Percentiles rank a stretch among this genome's conserved stretches.
Evolutionary conservation across 2,797 vertebrate species (phyloP).

Genomic region (Neosalanx taihuensis): DNA sequence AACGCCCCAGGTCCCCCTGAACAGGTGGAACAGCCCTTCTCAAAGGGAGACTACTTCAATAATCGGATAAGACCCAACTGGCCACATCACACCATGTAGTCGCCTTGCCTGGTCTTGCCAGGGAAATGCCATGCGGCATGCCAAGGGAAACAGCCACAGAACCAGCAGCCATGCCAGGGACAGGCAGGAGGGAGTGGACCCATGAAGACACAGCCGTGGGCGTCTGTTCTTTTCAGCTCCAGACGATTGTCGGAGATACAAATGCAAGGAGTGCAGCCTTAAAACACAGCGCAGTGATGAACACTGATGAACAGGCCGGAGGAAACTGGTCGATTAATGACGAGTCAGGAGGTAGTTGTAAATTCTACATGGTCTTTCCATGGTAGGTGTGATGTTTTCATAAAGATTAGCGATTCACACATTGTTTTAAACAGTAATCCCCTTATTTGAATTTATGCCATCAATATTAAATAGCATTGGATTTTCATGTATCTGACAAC

Average conservation of each 20-base stretch:
- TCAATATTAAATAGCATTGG: too few species aligned
- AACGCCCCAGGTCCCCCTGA: conserved; percentile 56
- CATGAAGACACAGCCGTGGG: conserved; percentile 32
- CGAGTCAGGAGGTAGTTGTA: neutral
- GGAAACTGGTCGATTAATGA: conserved; percentile 1
- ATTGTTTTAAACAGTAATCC: neutral
- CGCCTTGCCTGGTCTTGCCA: conserved; percentile 51
- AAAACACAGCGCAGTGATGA: conserved; percentile 15
- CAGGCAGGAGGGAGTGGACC: conserved; percentile 6
- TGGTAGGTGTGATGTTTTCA: neutral
- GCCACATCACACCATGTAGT: conserved; percentile 41
- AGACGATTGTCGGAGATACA: conserved; percentile 37
- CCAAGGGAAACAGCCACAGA: conserved; percentile 63
- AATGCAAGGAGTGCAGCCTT: neutral
- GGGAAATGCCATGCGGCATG: conserved; percentile 44
- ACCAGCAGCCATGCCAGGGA: conserved; percentile 60
- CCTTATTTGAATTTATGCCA: too few species aligned
- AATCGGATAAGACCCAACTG: conserved; percentile 69
- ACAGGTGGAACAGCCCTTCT: conserved; percentile 69
- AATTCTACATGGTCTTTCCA: neutral
- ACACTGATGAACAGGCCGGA: conserved; percentile 34
- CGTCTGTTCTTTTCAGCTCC: conserved; percentile 44
- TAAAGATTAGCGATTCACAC: neutral
- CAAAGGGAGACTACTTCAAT: conserved; percentile 59
- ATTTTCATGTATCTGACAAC: too few species aligned